Conservation (phyloP, 2,113 vertebrate species). For the Pantherophis guttatus region DNA sequence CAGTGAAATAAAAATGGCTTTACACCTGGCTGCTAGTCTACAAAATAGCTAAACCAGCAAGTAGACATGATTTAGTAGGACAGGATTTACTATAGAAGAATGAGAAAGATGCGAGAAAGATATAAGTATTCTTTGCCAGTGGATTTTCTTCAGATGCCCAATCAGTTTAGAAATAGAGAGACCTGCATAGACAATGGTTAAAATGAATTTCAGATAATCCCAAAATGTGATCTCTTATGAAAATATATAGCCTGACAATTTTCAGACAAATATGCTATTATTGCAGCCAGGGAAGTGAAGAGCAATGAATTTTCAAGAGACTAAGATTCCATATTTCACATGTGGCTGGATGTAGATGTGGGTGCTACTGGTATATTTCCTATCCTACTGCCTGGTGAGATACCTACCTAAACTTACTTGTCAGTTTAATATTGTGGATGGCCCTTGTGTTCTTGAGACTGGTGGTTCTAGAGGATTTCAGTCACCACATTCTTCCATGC, state of each 20-base stretch:
- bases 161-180: neutral
- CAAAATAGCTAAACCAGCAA: neutral
- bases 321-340: neutral
- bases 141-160: neutral
- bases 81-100: neutral
- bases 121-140: neutral
- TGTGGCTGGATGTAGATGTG: neutral
- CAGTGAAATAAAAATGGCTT: slow-evolving; percentile 11
- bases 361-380: neutral
- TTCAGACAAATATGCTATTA: neutral
- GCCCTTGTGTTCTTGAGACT: neutral
- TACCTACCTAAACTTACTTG: neutral
- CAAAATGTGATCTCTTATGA: neutral
- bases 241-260: neutral
- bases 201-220: neutral
- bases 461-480: neutral
- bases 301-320: neutral
- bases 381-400: neutral
- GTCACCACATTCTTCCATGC: neutral
- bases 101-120: neutral
- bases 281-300: neutral
- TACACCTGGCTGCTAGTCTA: neutral
- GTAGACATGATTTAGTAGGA: neutral
- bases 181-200: neutral
- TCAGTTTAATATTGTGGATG: neutral